These are phyloP conservation scores for Karalla daura DNA, from an alignment of 2,797 vertebrate genomes.

Conservation along the genomic window DNA sequence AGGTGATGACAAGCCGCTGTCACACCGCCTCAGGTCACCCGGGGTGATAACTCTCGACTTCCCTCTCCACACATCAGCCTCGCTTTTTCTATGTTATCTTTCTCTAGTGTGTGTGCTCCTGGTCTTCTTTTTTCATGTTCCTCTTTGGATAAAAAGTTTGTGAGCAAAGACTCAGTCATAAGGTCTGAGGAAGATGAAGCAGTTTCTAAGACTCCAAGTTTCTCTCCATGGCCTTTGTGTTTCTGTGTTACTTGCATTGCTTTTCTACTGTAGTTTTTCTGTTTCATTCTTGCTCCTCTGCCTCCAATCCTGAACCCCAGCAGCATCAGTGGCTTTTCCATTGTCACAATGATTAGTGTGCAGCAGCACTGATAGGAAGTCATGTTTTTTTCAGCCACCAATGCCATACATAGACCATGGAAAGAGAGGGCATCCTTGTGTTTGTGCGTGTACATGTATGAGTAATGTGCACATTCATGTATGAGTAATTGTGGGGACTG, in stretches of 20 bases:
- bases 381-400: not conserved
- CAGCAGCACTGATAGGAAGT: not conserved
- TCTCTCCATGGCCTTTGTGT: not conserved
- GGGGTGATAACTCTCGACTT: slow-evolving; percentile 56
- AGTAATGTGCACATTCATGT: slow-evolving; percentile 16
- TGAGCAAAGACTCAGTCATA: not conserved
- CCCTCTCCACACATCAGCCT: slow-evolving; percentile 40
- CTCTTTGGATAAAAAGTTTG: slow-evolving; percentile 12
- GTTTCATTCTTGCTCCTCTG: not conserved
- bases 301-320: not conserved
- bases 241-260: not conserved
- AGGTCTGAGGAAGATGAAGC: slow-evolving; percentile 16
- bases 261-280: not conserved
- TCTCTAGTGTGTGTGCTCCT: not conserved
- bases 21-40: slow-evolving; percentile 40
- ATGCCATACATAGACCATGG: slow-evolving; percentile 18
- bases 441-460: slow-evolving; percentile 27
- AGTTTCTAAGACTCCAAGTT: not conserved
- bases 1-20: slow-evolving; percentile 53
- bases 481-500: slow-evolving; percentile 41
- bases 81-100: slow-evolving; percentile 25
- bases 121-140: slow-evolving; percentile 1
- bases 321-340: not conserved
- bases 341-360: not conserved
- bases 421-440: slow-evolving; percentile 23